Conservation (phyloP, 2,797 vertebrate species). For the Trichosurus vulpecula region DNA sequence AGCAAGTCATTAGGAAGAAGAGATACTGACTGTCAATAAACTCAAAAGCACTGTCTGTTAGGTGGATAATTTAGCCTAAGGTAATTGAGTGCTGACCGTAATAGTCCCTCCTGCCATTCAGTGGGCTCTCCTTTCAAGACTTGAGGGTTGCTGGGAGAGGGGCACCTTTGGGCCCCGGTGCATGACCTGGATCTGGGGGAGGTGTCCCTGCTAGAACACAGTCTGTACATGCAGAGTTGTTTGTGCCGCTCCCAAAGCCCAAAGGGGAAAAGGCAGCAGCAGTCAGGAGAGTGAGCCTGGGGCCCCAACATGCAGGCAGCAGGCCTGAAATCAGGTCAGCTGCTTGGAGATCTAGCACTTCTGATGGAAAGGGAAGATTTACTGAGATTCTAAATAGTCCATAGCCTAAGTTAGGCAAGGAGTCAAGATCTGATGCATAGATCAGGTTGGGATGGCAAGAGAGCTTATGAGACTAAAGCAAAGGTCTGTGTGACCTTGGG, state of each 20-base stretch:
- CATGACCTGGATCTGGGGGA: conserved; percentile 42
- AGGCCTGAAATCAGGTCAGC: conserved; percentile 52
- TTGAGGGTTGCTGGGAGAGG: conserved; percentile 33
- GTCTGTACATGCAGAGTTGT: conserved; percentile 8
- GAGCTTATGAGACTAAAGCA: background rate
- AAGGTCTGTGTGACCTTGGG: background rate
- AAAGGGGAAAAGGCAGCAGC: background rate
- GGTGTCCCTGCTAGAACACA: conserved; percentile 12
- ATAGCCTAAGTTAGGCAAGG: conserved; percentile 2
- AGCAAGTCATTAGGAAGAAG: conserved; percentile 33
- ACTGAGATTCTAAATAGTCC: conserved; percentile 14
- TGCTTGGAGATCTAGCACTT: conserved; percentile 13
- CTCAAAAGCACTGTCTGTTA: conserved; percentile 25
- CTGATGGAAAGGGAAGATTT: conserved; percentile 50
- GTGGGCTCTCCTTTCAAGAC: background rate
- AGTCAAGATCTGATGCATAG: background rate
- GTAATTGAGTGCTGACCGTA: conserved; percentile 13
- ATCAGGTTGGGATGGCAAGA: background rate
- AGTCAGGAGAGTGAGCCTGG: background rate
- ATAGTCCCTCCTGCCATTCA: background rate
- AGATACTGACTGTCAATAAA: conserved; percentile 23
- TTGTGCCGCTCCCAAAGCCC: conserved; percentile 33
- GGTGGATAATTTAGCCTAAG: conserved; percentile 3
- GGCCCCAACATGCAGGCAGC: background rate
- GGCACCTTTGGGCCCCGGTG: conserved; percentile 31